Evolutionary conservation across 35 echinoderm and acorn worm species (phyloP).

Genomic region (Apostichopus japonicus): DNA sequence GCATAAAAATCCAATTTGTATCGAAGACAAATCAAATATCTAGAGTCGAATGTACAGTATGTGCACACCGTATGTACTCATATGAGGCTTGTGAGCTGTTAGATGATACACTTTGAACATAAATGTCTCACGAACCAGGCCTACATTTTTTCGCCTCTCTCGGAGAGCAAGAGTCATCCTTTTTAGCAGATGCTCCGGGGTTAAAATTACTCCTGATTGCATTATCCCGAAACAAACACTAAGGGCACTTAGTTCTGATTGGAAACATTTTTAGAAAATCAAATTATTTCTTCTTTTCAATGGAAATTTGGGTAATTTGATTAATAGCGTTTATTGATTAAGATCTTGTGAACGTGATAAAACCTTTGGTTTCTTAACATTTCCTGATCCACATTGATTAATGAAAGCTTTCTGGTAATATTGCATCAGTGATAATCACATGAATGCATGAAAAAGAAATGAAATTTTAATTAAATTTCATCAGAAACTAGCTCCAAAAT

Average conservation of each 20-base stretch:
- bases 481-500: too few relatives aligned
- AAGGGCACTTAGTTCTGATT: neutral
- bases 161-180: neutral
- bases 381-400: neutral
- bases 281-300: neutral
- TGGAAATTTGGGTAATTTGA: neutral
- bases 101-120: neutral
- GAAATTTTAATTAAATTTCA: too few relatives aligned
- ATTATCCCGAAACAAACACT: neutral
- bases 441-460: too few relatives aligned
- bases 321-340: neutral
- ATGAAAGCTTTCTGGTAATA: too few relatives aligned
- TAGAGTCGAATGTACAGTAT: too few relatives aligned
- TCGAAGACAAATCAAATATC: too few relatives aligned
- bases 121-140: neutral
- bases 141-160: neutral
- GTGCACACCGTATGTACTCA: too few relatives aligned
- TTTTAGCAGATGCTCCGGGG: neutral
- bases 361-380: neutral
- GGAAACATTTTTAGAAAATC: neutral
- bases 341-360: neutral
- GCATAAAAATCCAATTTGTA: too few relatives aligned
- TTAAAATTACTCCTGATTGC: neutral
- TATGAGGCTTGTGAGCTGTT: too few relatives aligned
- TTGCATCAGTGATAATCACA: too few relatives aligned